Evolutionary conservation across 2,113 vertebrate genomes (phyloP), one percentile per base, ranked within the genome.

Genomic region (Nannospalax galili): DNA sequence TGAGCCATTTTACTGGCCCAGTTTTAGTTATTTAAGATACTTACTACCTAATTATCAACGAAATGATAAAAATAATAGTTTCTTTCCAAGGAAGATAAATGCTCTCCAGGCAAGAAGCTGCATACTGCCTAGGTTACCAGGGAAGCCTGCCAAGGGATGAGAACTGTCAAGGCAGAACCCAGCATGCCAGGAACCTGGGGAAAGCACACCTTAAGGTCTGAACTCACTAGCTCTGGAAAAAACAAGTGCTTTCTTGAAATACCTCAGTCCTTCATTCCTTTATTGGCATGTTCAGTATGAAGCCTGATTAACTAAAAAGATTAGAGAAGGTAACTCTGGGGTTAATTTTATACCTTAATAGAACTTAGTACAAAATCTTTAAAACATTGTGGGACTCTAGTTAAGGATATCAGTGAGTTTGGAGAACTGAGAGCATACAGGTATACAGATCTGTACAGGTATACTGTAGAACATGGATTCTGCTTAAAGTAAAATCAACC

Each of bases 221-320:
- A 67, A n/a, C 72, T 42, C 60, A 14, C 17, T 3, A 30, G 60
- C 37, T 65, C 45, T 62, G 69, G 17, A 90, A 19, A 28, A 74
- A 56, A 78, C 92, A 88, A 91, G 93, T 24, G 14, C 30, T 62
- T n/a, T 40, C 45, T 15, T 75, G 80, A 94, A 93, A 78, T 9
- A 60, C 26, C 28, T 69, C 87, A 70, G 17, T 67, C 42, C 58
- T 89, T 90, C 81, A 67, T 74, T 93, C 80, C 69, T 86, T 64
- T 88, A 73, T 58, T 73, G 73, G 90, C 88, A 32, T 77, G 52
- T 73, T 20, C 32, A 84, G 74, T 35, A 14, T 52, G 58, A 90
- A 93, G 72, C 40, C 40, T 80, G 60, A 94, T 52, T 82, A 84
- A 85, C 58, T 7, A 48, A 30, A 64, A 80, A 88, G 52, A 77